These are phyloP conservation scores for Parotocinclus haroldoi DNA, from an alignment of 2,797 vertebrate genomes.

Conservation along the genomic window DNA sequence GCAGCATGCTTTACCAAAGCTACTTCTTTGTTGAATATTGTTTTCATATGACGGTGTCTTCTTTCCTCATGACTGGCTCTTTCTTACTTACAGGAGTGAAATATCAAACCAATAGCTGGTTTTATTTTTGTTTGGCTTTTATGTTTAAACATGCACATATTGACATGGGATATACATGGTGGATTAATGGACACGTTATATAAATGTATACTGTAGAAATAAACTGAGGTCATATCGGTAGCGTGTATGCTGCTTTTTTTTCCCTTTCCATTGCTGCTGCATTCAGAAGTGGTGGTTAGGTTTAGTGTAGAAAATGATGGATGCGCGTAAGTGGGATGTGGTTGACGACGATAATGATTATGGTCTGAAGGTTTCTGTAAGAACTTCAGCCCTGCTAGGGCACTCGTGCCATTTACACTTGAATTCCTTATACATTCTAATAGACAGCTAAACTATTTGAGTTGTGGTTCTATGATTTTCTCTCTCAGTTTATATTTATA, in stretches of 20 bases:
- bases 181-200: background rate
- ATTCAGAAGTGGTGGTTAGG: conserved; percentile 2
- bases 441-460: too few species aligned
- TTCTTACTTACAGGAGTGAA: conserved; percentile 13
- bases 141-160: background rate
- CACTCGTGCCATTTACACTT: background rate
- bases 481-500: background rate
- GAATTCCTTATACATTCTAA: too few species aligned
- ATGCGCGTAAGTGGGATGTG: conserved; percentile 8
- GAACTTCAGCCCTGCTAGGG: background rate
- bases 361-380: conserved; percentile 10
- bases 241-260: background rate
- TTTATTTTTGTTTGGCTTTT: background rate
- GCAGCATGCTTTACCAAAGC: conserved; percentile 23
- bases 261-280: background rate
- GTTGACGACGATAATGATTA: background rate
- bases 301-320: conserved; percentile 5
- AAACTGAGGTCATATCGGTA: background rate
- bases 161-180: background rate
- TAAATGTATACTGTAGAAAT: conserved; percentile 1
- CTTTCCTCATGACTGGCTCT: conserved; percentile 1
- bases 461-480: too few species aligned
- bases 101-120: conserved; percentile 8
- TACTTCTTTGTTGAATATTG: conserved; percentile 32
- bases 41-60: conserved; percentile 29